Evolutionary conservation across 2,797 vertebrate genomes (phyloP).

Genomic region (Sardinella longiceps): DNA sequence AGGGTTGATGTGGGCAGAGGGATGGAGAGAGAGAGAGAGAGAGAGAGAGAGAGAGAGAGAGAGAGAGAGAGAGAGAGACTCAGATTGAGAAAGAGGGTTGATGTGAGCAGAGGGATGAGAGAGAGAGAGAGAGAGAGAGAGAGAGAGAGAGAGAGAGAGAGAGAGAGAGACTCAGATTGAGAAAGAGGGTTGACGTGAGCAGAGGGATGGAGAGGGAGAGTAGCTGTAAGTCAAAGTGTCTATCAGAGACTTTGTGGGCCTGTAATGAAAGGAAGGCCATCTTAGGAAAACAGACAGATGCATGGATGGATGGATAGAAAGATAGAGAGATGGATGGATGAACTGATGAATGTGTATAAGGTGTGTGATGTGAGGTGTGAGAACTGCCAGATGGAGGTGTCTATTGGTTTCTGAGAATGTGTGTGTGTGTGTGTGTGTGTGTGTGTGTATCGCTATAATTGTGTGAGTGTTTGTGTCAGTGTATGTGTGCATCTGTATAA

Average conservation of each 20-base stretch:
- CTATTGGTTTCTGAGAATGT: background rate
- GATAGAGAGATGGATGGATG: background rate
- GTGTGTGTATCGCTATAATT: background rate
- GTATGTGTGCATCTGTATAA: background rate
- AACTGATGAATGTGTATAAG: background rate
- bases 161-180: background rate
- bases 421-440: background rate
- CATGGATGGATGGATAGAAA: background rate
- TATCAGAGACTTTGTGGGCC: background rate
- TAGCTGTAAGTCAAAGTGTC: background rate
- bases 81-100: too few species aligned
- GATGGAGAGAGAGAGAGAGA: background rate
- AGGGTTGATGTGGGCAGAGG: background rate
- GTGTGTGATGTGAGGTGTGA: background rate
- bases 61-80: background rate
- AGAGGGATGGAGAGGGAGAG: background rate
- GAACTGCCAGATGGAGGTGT: background rate
- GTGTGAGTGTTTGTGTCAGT: background rate
- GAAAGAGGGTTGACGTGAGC: too few species aligned
- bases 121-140: background rate
- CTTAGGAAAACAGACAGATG: slow-evolving; percentile 9
- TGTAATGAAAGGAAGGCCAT: background rate
- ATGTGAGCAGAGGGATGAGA: too few species aligned
- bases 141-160: background rate
- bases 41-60: background rate